Evolutionary conservation across 2,113 vertebrate genomes (phyloP).

Genomic region (Pluvianellus socialis): DNA sequence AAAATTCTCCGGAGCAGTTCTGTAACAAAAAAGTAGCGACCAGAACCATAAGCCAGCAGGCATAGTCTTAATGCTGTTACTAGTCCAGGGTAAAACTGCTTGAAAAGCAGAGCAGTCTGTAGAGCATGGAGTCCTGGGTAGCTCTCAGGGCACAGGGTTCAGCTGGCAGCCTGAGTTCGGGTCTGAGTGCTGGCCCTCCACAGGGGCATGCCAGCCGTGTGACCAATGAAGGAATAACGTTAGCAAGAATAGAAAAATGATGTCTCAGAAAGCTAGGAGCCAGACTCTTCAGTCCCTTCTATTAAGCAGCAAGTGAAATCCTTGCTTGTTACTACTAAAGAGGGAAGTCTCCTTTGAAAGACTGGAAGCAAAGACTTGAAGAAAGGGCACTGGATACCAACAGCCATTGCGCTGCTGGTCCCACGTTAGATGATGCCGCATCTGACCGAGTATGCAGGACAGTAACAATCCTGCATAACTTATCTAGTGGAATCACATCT

Average conservation of each 20-base stretch:
- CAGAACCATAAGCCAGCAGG: not conserved
- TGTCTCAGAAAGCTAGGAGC: not conserved
- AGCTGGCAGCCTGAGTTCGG: not conserved
- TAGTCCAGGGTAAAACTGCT: not conserved
- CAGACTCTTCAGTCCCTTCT: not conserved
- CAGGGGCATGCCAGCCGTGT: fast-evolving
- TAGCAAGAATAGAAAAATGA: not conserved
- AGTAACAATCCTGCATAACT: not conserved
- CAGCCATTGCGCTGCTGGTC: not conserved
- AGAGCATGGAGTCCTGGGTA: not conserved
- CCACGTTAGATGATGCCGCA: not conserved
- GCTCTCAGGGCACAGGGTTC: not conserved
- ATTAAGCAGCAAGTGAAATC: not conserved
- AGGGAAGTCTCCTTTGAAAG: not conserved
- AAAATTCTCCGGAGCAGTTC: not conserved
- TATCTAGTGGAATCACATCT: not conserved
- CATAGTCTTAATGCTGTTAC: not conserved
- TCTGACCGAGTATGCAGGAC: not conserved
- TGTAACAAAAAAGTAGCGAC: not conserved
- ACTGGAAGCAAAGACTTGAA: not conserved
- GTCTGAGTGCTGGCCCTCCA: not conserved
- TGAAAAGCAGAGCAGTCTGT: not conserved
- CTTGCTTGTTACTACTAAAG: not conserved
- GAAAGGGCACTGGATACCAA: not conserved
- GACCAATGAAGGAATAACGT: not conserved